phyloP scores from a whole-genome alignment of 2,888 invertebrate species.

The Parnassius mnemosyne region DNA sequence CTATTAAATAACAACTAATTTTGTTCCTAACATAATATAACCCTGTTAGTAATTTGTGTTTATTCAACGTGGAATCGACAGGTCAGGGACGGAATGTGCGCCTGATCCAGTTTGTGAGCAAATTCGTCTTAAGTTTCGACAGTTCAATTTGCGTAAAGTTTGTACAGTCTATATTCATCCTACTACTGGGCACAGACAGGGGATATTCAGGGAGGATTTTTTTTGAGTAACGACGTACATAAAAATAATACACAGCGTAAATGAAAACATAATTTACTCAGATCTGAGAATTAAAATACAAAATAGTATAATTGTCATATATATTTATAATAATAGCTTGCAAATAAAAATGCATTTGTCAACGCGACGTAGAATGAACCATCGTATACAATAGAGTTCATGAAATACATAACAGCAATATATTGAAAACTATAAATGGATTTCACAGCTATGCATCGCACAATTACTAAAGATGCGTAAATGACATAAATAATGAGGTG shows the following conservation, averaged over 20 bases:
- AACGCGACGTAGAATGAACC: slow-evolving; percentile 40
- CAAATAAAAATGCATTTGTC: slow-evolving; percentile 62
- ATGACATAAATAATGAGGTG: neutral
- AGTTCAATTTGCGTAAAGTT: too few relatives aligned
- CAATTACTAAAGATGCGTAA: slow-evolving; percentile 40
- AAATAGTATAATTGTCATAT: slow-evolving; percentile 45
- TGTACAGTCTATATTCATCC: too few relatives aligned
- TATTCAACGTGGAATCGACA: too few relatives aligned
- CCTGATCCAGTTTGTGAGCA: too few relatives aligned
- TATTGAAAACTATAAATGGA: neutral
- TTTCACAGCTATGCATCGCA: slow-evolving; percentile 40
- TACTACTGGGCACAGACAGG: too few relatives aligned
- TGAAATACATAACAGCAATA: neutral
- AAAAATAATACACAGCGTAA: slow-evolving; percentile 20
- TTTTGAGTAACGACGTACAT: neutral
- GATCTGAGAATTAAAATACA: slow-evolving; percentile 52
- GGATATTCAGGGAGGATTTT: too few relatives aligned
- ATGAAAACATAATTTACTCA: slow-evolving; percentile 58
- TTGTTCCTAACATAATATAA: too few relatives aligned
- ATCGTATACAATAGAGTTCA: neutral
- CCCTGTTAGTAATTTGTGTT: too few relatives aligned
- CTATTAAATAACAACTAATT: too few relatives aligned
- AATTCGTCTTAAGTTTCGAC: too few relatives aligned
- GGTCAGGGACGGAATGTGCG: too few relatives aligned
- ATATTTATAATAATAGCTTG: slow-evolving; percentile 40